These are phyloP conservation scores for Drosophila azteca DNA, from an alignment of 1,140 invertebrate species.

Conservation along the genomic window DNA sequence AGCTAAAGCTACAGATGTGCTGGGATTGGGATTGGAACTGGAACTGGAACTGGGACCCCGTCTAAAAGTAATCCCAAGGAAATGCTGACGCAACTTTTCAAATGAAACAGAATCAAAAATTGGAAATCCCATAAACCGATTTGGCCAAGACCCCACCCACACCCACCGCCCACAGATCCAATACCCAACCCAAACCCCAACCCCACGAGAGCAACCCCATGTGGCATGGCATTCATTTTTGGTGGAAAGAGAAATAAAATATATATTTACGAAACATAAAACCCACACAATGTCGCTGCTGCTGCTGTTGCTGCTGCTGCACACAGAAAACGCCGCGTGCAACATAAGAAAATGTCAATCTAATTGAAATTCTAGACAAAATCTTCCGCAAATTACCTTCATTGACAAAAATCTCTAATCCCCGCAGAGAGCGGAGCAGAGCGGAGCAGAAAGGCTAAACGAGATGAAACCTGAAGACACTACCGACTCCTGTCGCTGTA, in stretches of 20 bases:
- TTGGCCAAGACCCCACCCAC: constrained; percentile 19
- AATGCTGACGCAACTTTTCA: constrained; percentile 30
- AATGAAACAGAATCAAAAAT: constrained; percentile 18
- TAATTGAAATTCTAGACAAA: constrained; percentile 83
- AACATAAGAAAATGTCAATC: constrained; percentile 66
- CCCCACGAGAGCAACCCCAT: no score
- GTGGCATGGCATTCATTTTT: constrained; percentile 6
- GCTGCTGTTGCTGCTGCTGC: not conserved
- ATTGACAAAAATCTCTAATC: constrained; percentile 83
- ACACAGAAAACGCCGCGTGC: constrained; percentile 17
- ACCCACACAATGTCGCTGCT: no score
- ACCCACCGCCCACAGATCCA: no score
- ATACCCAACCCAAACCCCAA: constrained; percentile 4
- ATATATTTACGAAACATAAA: not conserved
- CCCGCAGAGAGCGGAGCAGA: constrained; percentile 24
- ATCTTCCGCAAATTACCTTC: constrained; percentile 82
- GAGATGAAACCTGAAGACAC: constrained; percentile 55
- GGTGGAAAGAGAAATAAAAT: constrained; percentile 19
- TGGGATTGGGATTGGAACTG: not conserved
- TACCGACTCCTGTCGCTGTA: constrained; percentile 13
- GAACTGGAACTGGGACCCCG: not conserved
- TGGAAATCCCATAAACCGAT: constrained; percentile 44
- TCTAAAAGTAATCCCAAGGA: constrained; percentile 25
- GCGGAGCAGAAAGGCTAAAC: not conserved
- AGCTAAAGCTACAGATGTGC: no score